Evolutionary conservation across 1,140 invertebrate genomes (phyloP), one percentile per base, ranked within the genome.

Genomic region (Holotrichia oblita): DNA sequence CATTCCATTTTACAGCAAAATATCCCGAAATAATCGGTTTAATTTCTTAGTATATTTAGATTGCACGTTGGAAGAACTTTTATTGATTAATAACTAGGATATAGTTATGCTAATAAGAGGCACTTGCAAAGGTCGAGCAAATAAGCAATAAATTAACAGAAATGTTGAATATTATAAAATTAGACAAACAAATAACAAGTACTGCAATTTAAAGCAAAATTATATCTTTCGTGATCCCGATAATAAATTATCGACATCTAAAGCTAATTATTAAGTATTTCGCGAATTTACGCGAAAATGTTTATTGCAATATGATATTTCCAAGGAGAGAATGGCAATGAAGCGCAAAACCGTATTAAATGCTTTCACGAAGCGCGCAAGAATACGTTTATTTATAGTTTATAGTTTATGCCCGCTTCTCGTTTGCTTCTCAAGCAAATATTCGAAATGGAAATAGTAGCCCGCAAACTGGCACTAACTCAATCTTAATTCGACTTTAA

Each of bases 401-500:
- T 69, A 69, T 27, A 22, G 8, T 14, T 34, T 69, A 69, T 34
- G 48, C 17, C 17, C 48, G 48, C 48, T 24, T 69, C 22, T 34
- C 27, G n/a, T 55, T 55, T 17, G 48, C 48, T 24, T 17, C 22
- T 22, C 17, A 0, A 20, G 22, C 22, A 69, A 69, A 69, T 69
- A 69, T 69, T 69, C 27, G 22, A 69, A 69, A 69, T 69, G 61
- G 61, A 74, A 74, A 74, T 74, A 74, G 41, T 44, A 34, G 41
- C 14, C 73, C 73, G 41, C 73, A 74, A 74, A 74, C 79, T 77
- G 80, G 80, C 77, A 78, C 76, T 78, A 78, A 78, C 76, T 80
- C 80, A 77, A 78, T 80, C 72, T 79, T 79, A 81, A 81, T 80
- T 79, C 79, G 48, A 79, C 73, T 80, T 79, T 79, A 81, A 81